Conservation (phyloP, 2,113 vertebrate genomes). For the Nansenia antarctica region DNA sequence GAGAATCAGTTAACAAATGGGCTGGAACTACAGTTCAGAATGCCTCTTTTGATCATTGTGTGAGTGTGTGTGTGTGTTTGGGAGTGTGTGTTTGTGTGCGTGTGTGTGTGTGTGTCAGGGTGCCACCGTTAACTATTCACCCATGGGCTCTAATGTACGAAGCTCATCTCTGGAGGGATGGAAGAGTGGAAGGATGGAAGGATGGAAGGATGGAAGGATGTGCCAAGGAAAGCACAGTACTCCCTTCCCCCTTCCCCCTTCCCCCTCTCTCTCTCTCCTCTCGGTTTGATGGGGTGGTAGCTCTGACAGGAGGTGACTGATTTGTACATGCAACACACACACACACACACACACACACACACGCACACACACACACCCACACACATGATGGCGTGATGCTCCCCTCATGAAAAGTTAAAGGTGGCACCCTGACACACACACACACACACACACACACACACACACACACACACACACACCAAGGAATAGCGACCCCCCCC, state of each 20-base stretch:
- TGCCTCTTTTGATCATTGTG: not conserved
- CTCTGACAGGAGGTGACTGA: constrained; percentile 12
- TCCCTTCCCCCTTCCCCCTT: not conserved
- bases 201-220: not conserved
- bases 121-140: not conserved
- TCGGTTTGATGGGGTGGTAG: constrained; percentile 6
- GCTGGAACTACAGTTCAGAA: not conserved
- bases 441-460: too few relatives aligned
- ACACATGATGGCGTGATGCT: not conserved
- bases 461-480: not conserved
- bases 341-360: too few relatives aligned
- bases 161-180: not conserved
- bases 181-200: not conserved
- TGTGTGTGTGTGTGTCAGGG: not conserved
- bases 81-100: not conserved
- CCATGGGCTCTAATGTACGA: not conserved
- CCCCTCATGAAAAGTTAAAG: too few relatives aligned
- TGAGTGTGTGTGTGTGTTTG: not conserved
- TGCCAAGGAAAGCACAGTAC: not conserved
- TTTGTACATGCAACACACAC: constrained; percentile 9
- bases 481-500: not conserved
- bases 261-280: not conserved
- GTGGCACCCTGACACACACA: too few relatives aligned
- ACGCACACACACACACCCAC: too few relatives aligned
- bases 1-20: constrained; percentile 43